Conservation (phyloP, 1,140 invertebrate genomes). For the Nasonia giraulti region DNA sequence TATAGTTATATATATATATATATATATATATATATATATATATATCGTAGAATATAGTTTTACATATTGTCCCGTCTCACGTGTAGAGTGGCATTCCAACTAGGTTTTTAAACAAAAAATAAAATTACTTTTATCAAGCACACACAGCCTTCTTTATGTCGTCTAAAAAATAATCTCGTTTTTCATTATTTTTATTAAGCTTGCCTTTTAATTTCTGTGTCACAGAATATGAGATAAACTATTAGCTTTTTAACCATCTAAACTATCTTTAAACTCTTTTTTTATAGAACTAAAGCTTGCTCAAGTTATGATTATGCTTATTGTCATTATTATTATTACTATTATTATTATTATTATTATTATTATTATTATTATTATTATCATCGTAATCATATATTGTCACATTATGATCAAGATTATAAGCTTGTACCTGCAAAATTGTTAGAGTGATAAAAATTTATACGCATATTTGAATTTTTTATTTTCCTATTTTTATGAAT, state of each 20-base stretch:
- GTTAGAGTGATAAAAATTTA: conserved; percentile 32
- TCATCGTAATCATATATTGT: conserved; percentile 36
- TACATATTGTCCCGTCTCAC: conserved; percentile 72
- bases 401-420: conserved; percentile 37
- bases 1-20: conserved; percentile 62
- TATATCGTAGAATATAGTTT: conserved; percentile 72
- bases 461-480: conserved; percentile 14
- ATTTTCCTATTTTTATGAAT: conserved; percentile 10
- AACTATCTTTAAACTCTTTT: conserved; percentile 31
- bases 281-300: conserved; percentile 34
- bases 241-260: conserved; percentile 41
- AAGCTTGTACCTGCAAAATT: conserved; percentile 51
- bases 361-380: conserved; percentile 31
- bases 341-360: conserved; percentile 38
- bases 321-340: conserved; percentile 38
- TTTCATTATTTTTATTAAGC: conserved; percentile 27
- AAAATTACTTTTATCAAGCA: conserved; percentile 70
- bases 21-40: conserved; percentile 66
- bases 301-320: conserved; percentile 40
- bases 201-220: conserved; percentile 26
- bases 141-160: conserved; percentile 35
- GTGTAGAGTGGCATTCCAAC: conserved; percentile 73
- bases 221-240: conserved; percentile 23
- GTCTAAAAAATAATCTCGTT: conserved; percentile 27
- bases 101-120: conserved; percentile 70